Evolutionary conservation across 2,113 vertebrate genomes (phyloP).

Genomic region (Salvelinus sp.): DNA sequence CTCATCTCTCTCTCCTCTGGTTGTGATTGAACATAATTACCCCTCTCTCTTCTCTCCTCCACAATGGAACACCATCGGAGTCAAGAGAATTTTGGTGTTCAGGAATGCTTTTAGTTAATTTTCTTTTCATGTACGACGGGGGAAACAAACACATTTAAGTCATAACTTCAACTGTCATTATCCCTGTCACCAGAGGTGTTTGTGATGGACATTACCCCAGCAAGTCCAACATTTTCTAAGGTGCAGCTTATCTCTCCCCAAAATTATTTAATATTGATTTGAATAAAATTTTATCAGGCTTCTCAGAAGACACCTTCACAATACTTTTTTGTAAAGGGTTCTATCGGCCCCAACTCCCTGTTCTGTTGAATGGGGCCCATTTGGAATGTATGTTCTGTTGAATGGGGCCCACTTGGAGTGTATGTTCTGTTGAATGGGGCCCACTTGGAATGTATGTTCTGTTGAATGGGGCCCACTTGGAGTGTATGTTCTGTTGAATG

Average conservation of each 20-base stretch:
- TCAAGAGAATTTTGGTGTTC: neutral
- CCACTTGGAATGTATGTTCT: conserved; percentile 19
- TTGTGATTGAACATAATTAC: neutral
- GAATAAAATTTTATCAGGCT: neutral
- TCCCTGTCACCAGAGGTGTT: neutral
- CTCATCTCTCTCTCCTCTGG: neutral
- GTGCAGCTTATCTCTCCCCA: neutral
- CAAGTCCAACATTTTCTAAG: neutral
- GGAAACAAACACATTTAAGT: neutral
- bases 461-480: too few species aligned
- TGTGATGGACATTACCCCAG: neutral
- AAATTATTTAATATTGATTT: neutral
- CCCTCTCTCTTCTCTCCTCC: neutral
- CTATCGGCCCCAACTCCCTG: neutral
- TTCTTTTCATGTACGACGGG: too few species aligned
- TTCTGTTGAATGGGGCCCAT: neutral
- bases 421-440: conserved; percentile 5
- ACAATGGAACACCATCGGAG: neutral
- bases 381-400: neutral
- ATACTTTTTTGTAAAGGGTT: conserved; percentile 45
- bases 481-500: neutral
- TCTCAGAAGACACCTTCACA: neutral
- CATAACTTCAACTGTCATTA: neutral
- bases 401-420: conserved; percentile 10
- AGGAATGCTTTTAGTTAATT: neutral